These are phyloP conservation scores for Loripinus fragilis DNA, from an alignment of 2,888 invertebrate species.

Conservation along the genomic window DNA sequence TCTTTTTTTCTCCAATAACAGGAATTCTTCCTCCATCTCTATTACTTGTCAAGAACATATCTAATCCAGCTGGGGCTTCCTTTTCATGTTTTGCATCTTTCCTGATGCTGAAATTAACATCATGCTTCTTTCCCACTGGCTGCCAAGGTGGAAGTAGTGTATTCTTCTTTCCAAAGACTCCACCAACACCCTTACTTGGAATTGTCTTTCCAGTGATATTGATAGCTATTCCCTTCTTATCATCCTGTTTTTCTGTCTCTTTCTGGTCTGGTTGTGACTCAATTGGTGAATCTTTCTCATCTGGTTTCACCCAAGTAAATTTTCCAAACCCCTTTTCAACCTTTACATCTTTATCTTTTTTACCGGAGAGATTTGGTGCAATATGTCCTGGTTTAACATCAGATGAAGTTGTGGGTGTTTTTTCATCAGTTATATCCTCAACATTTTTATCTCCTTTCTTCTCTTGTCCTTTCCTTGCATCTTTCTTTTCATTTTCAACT, in stretches of 20 bases:
- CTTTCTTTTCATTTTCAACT: conserved; percentile 16
- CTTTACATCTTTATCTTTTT: conserved; percentile 26
- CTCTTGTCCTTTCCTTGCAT: conserved; percentile 36
- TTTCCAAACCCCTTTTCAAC: conserved; percentile 41
- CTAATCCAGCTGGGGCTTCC: conserved; percentile 56
- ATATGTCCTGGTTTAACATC: conserved; percentile 32
- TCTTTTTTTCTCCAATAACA: conserved; percentile 43
- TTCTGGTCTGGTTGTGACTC: conserved; percentile 15
- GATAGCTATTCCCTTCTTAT: conserved; percentile 52
- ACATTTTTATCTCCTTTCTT: conserved; percentile 43
- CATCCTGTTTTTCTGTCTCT: conserved; percentile 37
- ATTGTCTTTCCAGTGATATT: conserved; percentile 32
- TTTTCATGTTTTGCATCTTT: conserved; percentile 40
- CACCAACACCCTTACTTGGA: conserved; percentile 30
- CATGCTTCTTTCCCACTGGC: conserved; percentile 59
- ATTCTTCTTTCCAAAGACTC: conserved; percentile 48
- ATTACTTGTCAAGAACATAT: conserved; percentile 63
- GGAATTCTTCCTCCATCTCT: conserved; percentile 59
- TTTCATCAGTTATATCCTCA: conserved; percentile 40
- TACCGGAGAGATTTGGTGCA: conserved; percentile 36
- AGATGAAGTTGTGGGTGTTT: neutral
- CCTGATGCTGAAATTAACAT: conserved; percentile 21
- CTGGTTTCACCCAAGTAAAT: conserved; percentile 36
- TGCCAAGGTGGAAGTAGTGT: conserved; percentile 65
- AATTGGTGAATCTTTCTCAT: conserved; percentile 34